Evolutionary conservation across 2,113 vertebrate genomes (phyloP).

Genomic region (Actinemys pallida): DNA sequence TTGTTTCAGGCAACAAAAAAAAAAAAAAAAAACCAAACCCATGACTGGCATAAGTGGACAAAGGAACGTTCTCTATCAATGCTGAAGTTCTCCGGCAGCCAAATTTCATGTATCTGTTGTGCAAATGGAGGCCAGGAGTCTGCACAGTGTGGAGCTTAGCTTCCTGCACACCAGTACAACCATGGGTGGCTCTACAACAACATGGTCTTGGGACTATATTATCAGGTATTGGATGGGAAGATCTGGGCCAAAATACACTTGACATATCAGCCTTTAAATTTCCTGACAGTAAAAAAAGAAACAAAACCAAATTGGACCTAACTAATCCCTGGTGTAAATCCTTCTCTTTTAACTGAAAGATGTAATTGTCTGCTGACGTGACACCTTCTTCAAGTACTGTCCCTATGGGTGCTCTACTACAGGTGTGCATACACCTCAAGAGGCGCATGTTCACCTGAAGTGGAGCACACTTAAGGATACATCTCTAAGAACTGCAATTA

Average conservation of each 20-base stretch:
- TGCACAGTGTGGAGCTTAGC: neutral
- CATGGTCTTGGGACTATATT: neutral
- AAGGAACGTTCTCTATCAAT: fast-evolving
- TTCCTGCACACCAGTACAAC: neutral
- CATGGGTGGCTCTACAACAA: neutral
- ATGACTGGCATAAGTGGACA: neutral
- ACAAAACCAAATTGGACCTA: neutral
- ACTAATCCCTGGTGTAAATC: neutral
- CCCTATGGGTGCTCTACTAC: neutral
- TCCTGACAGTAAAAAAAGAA: neutral
- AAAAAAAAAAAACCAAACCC: too few species aligned
- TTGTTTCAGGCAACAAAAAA: neutral
- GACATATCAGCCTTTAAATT: neutral
- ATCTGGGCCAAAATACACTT: neutral
- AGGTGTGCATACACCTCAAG: neutral
- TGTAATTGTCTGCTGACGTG: neutral
- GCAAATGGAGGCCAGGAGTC: neutral
- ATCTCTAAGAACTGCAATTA: neutral
- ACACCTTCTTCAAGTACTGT: neutral
- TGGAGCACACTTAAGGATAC: neutral
- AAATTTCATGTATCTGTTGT: fast-evolving
- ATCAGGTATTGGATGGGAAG: neutral
- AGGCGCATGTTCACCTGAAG: neutral
- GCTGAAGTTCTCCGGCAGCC: neutral
- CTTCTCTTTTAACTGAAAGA: neutral